Evolutionary conservation across 2,797 vertebrate species (phyloP), one percentile per base, ranked within the genome.

Genomic region (Kryptolebias ocellatus): DNA sequence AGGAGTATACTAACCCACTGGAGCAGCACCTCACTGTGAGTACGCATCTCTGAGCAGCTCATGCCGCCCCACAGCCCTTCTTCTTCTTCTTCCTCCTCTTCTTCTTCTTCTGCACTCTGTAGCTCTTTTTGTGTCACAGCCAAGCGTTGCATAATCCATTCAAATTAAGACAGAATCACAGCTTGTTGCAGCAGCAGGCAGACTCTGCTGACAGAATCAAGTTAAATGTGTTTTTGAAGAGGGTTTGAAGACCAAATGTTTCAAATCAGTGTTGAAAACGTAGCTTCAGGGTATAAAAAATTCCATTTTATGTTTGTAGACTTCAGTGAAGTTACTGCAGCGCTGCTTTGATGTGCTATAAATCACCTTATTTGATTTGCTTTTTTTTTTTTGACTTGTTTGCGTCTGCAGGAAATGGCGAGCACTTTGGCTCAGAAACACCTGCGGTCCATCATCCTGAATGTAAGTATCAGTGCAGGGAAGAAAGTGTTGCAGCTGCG

Each of bases 361-460:
- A 81, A 76, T 29, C 28, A 29, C 64, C 37, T 39, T 37, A n/a
- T 71, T 53, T 52, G 27, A 69, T 28, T 12, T 74, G 42, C 59
- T 24, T 24, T 24, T 24, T 24, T 24, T 42, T 28, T 64, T 54
- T 80, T 73, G 72, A 81, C 80, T 78, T 56, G 56, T 83, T 67
- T 89, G 52, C 79, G 58, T 78, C 69, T 53, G 61, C 85, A 99
- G 98, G 98, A 98, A 86, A 99, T 99, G 97, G 97, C 98, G 45
- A 97, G 96, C 65, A 94, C 95, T 60, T 94, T 98, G 90, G 96
- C 96, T 54, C 98, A 99, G 95, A 99, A 98, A 90, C 97, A 99
- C 90, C 94, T 99, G 78, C 90, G 96, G 39, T 95, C 95, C 74
- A 97, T 97, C 85, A 95, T 97, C 78, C 94, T 95, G 34, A 95